Evolutionary conservation across 2,888 invertebrate species (phyloP).

Genomic region (Eupithecia dodoneata): DNA sequence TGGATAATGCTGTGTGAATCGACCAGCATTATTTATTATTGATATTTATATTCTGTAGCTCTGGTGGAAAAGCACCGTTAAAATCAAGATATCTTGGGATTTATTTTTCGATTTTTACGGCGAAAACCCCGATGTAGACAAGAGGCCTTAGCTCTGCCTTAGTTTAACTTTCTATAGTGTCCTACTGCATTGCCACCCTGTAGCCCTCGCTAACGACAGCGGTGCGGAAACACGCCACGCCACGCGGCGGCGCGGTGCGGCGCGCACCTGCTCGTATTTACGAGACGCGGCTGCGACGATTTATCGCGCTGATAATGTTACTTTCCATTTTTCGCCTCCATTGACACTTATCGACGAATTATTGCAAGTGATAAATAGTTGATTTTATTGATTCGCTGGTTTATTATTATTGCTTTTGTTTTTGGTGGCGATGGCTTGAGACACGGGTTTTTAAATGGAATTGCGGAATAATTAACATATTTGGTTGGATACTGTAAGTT

Average conservation of each 20-base stretch:
- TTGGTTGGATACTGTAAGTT: not conserved
- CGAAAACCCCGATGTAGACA: not conserved
- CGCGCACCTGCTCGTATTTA: conserved; percentile 44
- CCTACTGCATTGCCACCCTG: conserved; percentile 26
- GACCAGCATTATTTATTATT: too few species aligned
- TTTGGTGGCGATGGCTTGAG: conserved; percentile 8
- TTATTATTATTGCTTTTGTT: conserved; percentile 16
- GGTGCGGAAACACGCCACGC: conserved; percentile 42
- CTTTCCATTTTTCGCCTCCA: conserved; percentile 34
- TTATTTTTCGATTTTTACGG: too few species aligned
- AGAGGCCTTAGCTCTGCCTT: not conserved
- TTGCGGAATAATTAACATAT: not conserved
- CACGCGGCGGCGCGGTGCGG: conserved; percentile 13
- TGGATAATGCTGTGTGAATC: too few species aligned
- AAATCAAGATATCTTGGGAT: too few species aligned
- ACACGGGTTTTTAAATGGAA: not conserved
- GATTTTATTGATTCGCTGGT: conserved; percentile 1
- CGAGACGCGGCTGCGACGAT: conserved; percentile 34
- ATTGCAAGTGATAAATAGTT: conserved; percentile 1
- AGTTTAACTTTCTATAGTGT: not conserved
- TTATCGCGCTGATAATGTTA: conserved; percentile 32
- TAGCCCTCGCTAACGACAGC: conserved; percentile 29
- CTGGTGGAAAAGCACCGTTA: too few species aligned
- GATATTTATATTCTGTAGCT: too few species aligned
- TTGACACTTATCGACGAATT: conserved; percentile 16